Evolutionary conservation across 2,888 invertebrate species (phyloP).

Genomic region (Dasysyrphus albostriatus): DNA sequence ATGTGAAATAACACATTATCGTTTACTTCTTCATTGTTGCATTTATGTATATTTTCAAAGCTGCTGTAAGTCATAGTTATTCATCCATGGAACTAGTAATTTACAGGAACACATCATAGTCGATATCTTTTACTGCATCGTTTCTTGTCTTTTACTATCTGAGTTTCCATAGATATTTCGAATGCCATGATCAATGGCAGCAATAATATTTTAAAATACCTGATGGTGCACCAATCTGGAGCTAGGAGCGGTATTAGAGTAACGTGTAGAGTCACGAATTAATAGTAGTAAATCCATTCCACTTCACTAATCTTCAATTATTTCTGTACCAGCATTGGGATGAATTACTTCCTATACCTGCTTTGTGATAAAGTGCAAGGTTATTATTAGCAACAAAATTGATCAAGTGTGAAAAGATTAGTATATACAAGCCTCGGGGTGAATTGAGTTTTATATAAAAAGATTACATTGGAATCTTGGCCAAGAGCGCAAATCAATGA

Average conservation of each 20-base stretch:
- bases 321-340: slow-evolving; percentile 11
- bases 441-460: neutral
- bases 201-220: neutral
- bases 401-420: neutral
- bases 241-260: neutral
- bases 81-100: slow-evolving; percentile 32
- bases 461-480: neutral
- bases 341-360: slow-evolving; percentile 39
- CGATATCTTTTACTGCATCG: neutral
- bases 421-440: neutral
- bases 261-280: neutral
- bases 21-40: neutral
- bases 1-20: slow-evolving; percentile 23
- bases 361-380: slow-evolving; percentile 35
- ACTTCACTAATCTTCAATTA: slow-evolving; percentile 48
- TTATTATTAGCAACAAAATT: slow-evolving; percentile 15
- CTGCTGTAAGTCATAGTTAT: neutral
- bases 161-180: neutral
- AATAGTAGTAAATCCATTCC: slow-evolving; percentile 14
- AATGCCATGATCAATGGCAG: slow-evolving; percentile 44
- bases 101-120: slow-evolving; percentile 5
- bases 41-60: neutral
- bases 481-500: too few species aligned
- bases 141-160: slow-evolving; percentile 4
- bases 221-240: neutral